phyloP scores from a whole-genome alignment of 2,888 invertebrate genomes.

The Pasiphila rectangulata region DNA sequence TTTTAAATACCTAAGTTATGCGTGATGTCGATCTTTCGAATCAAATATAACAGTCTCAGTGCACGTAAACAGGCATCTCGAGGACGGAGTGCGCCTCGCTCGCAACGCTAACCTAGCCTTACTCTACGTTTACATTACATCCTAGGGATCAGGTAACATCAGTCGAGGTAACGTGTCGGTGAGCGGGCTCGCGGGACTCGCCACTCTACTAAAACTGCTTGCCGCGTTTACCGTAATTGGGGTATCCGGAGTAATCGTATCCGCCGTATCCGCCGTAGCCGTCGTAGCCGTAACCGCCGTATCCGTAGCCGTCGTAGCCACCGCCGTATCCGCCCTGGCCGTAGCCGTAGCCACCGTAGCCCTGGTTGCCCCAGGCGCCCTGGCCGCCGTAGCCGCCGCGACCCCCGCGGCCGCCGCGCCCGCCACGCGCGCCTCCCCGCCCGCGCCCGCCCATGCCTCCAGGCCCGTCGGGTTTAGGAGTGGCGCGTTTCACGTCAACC shows the following conservation, averaged over 20 bases:
- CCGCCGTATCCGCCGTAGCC: constrained; percentile 89
- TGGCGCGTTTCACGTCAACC: constrained; percentile 97
- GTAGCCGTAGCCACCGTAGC: constrained; percentile 85
- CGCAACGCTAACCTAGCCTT: constrained; percentile 65
- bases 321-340: constrained; percentile 86
- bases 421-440: constrained; percentile 83
- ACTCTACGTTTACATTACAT: constrained; percentile 73
- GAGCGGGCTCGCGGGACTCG: constrained; percentile 67
- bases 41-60: constrained; percentile 62
- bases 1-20: constrained; percentile 77
- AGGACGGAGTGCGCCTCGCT: constrained; percentile 73
- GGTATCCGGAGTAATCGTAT: constrained; percentile 90
- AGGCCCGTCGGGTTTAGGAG: constrained; percentile 91
- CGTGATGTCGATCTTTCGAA: constrained; percentile 74
- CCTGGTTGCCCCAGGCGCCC: constrained; percentile 84
- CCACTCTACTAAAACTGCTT: constrained; percentile 73
- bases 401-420: constrained; percentile 86
- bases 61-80: constrained; percentile 73
- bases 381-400: constrained; percentile 84
- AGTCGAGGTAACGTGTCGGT: constrained; percentile 80
- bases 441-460: constrained; percentile 85
- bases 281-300: constrained; percentile 87
- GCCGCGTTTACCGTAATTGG: constrained; percentile 88
- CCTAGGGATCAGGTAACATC: constrained; percentile 79
- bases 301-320: constrained; percentile 88